Base-by-base conservation (phyloP, 2,113 vertebrate species). In the Platysternon megacephalum region DNA sequence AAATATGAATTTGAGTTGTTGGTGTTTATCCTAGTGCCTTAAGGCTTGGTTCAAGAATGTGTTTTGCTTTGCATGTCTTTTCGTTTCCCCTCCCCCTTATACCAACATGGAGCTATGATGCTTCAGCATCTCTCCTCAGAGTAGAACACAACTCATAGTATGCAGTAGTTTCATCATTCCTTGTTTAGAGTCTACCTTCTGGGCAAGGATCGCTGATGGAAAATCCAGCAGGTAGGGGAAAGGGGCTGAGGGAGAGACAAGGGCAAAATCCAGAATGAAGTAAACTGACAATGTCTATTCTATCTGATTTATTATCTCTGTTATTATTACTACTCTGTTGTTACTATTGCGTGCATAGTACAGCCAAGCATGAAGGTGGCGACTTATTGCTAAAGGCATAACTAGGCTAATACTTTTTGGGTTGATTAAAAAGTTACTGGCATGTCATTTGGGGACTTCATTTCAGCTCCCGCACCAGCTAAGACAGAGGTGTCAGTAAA, bases 401-500 rank as follows among this genome's bases (percentile, higher is more conserved):
- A 87, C 79, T 80, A 61, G 29, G 93, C 80, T 29, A 5, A n/a
- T 16, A 35, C 0, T 0, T 82, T 92, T 65, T 82, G 65, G 79
- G 56, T 65, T 88, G 87, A 93, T 88, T 83, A 86, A 93, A 91
- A 76, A 48, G 74, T 88, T 92, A 85, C 91, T 91, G 95, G 89
- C 87, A 10, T 76, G 79, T 46, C 32, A 95, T 93, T 61, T 21
- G 9, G 74, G 61, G 68, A 9, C 91, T 96, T 49, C 32, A 89
- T 98, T 98, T 93, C 97, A 99, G 98, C 96, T 26, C 86, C 97
- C 32, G 95, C 81, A 93, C 96, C 97, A 46, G 85, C 8, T 1
- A 97, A 97, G 94, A n/a, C 97, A 0, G 97, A 98, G 1, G 97
- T 99, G 79, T 98, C 97, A 0, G 91, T 98, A 79, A 97, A 96